Evolutionary conservation across 2,797 vertebrate genomes (phyloP), one percentile per base, ranked within the genome.

Genomic region (Valencia hispanica): DNA sequence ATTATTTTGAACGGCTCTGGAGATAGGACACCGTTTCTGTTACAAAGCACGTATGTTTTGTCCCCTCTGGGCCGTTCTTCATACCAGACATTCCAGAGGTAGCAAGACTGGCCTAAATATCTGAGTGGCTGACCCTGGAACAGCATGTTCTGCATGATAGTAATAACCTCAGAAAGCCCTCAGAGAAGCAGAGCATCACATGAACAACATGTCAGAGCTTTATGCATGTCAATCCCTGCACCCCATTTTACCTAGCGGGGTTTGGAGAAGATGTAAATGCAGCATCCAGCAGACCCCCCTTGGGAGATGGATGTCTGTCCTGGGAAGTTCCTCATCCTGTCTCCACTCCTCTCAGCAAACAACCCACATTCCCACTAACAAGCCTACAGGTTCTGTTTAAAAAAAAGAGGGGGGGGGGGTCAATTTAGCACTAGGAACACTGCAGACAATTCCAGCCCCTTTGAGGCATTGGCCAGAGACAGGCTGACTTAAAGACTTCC

Each of bases 41-140:
- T 47, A 65, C 81, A 86, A 88, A 82, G 84, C 81, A 80, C 15
- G 57, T 68, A 78, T 88, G 87, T 84, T 88, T 11, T 32, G 86
- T 81, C 78, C 76, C 82, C 86, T 86, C 75, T 34, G 88, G 90
- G 87, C 88, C 88, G 86, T 87, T 91, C 82, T 90, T 89, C 92
- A 95, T 94, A 93, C 93, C 92, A 95, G 93, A 95, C 94, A 95
- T 94, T 95, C 93, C 93, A 93, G 84, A 94, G 92, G 90, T 91
- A 92, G 90, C 85, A 72, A 75, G 89, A 87, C 88, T 92, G 90
- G 88, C 92, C 93, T 87, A 81, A 83, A 89, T 91, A 88, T 85
- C 79, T 78, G 79, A 91, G 87, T 74, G 81, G 91, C 92, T 92
- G 90, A 94, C 92, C 90, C 89, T 86, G 89, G 91, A 92, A 94